These are phyloP conservation scores for Cryptotermes secundus DNA, from an alignment of 1,140 invertebrate genomes.

Conservation along the genomic window DNA sequence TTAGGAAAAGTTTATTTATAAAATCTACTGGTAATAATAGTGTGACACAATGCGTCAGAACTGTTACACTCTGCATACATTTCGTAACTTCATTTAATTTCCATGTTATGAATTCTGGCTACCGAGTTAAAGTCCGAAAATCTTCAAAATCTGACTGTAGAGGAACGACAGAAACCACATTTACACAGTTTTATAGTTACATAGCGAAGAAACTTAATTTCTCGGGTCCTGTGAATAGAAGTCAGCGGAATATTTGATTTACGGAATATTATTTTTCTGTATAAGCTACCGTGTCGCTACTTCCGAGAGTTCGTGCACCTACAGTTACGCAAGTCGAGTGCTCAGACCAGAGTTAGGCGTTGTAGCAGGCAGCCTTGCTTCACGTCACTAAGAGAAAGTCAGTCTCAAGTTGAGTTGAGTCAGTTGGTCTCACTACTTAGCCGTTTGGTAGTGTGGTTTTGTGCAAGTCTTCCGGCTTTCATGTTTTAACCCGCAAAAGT, in stretches of 20 bases:
- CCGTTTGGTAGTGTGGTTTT: background rate
- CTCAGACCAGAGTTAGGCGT: background rate
- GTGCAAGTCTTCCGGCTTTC: conserved; percentile 8
- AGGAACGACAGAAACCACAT: no score
- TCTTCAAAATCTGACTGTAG: no score
- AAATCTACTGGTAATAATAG: no score
- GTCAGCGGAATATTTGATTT: background rate
- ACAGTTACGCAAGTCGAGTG: background rate
- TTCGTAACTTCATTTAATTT: no score
- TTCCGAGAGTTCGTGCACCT: conserved; percentile 3
- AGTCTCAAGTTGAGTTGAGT: background rate
- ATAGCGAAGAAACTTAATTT: background rate
- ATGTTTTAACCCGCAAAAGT: no score
- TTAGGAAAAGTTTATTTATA: no score
- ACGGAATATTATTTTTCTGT: background rate
- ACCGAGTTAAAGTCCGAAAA: no score
- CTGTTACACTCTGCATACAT: no score
- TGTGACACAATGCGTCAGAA: no score
- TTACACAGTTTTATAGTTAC: no score
- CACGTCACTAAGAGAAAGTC: conserved; percentile 15
- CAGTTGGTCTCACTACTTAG: background rate
- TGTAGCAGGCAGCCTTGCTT: background rate
- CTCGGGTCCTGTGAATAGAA: background rate
- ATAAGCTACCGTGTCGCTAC: background rate
- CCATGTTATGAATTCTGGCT: no score